These are phyloP conservation scores for Lepus europaeus DNA, from an alignment of 2,113 vertebrate species.

Conservation along the genomic window DNA sequence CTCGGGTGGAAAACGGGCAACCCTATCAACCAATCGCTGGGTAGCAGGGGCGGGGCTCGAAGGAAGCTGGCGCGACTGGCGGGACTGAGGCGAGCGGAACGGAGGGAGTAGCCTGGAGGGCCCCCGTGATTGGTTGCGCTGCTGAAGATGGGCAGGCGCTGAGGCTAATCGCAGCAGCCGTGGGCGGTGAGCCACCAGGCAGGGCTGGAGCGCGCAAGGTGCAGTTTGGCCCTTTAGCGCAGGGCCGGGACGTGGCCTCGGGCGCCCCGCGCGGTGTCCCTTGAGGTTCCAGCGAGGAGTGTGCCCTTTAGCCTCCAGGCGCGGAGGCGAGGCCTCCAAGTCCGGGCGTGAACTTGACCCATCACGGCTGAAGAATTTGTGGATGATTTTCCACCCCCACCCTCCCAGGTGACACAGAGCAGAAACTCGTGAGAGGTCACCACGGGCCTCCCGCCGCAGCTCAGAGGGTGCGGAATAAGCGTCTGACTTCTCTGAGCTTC, in stretches of 20 bases:
- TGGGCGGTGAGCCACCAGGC: neutral
- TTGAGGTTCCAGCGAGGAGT: neutral
- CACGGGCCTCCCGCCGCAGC: neutral
- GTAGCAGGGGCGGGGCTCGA: neutral
- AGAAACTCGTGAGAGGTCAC: neutral
- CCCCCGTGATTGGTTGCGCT: constrained; percentile 18
- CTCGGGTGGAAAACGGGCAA: constrained; percentile 7
- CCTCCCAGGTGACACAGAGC: neutral
- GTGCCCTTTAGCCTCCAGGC: neutral
- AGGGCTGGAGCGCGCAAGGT: neutral
- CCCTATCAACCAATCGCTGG: neutral
- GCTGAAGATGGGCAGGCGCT: neutral
- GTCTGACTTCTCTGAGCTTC: neutral
- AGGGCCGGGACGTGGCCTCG: neutral
- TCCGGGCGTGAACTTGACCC: neutral
- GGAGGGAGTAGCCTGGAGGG: constrained; percentile 60
- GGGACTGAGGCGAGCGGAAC: neutral
- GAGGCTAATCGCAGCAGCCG: neutral
- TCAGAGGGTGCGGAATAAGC: neutral
- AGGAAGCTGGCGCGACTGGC: neutral
- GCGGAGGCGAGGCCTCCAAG: neutral
- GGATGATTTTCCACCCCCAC: neutral
- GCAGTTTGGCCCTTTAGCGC: neutral
- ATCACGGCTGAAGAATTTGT: neutral
- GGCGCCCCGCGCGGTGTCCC: too few species aligned